A percentile compares a stretch with the other conserved stretches of the same genome.
Evolutionary conservation across 2,113 vertebrate species (phyloP).

Genomic region (Serilophus lunatus): DNA sequence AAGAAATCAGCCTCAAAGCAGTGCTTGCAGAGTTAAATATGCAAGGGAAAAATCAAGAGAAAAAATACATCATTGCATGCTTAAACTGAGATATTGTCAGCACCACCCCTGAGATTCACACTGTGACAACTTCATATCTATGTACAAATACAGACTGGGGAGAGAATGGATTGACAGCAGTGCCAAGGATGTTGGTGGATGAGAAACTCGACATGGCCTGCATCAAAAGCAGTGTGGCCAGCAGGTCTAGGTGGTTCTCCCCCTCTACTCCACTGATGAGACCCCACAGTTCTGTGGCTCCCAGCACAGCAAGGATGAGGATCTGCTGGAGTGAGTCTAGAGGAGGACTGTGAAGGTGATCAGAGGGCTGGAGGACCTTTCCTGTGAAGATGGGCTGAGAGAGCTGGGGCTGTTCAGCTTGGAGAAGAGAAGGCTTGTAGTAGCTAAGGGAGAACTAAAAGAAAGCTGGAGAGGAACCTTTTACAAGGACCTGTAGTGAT

Average conservation of each 20-base stretch:
- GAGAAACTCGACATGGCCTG: not conserved
- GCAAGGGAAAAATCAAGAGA: not conserved
- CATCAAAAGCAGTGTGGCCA: not conserved
- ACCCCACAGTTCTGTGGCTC: not conserved
- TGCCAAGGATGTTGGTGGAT: not conserved
- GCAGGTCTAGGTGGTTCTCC: not conserved
- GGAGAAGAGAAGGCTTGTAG: not conserved
- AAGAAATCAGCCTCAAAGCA: not conserved
- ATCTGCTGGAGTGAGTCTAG: not conserved
- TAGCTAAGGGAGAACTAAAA: not conserved
- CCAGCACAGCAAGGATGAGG: fast-evolving
- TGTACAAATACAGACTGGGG: not conserved
- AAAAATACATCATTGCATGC: not conserved
- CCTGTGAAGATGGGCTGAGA: too few relatives aligned
- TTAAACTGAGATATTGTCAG: not conserved
- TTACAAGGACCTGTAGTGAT: not conserved
- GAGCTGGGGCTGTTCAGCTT: not conserved
- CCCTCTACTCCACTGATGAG: not conserved
- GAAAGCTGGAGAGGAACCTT: not conserved
- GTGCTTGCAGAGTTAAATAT: not conserved
- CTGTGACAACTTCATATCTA: not conserved
- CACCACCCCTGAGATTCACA: not conserved
- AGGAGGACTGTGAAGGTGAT: not conserved
- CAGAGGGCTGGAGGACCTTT: not conserved
- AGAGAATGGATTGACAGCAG: not conserved